Evolutionary conservation across 1,140 invertebrate species (phyloP), one percentile per base, ranked within the genome.

Genomic region (Caerostris darwini): DNA sequence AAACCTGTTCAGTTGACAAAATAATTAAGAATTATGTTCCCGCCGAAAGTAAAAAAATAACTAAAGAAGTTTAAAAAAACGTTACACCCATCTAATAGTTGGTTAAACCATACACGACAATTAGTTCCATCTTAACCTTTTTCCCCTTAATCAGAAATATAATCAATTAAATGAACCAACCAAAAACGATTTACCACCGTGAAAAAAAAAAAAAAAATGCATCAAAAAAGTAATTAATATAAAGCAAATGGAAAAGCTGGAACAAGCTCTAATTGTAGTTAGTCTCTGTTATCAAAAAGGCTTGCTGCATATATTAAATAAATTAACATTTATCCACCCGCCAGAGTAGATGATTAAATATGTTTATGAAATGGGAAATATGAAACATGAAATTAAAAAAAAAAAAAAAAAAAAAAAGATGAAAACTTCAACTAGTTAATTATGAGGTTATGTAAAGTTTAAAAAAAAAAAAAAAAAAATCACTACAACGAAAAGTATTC

Each of bases 21-120:
- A 53, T 77, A 77, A 77, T 12, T 34, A 10, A 34, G 34, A 34
- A 34, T 34, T 34, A 34, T 34, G 6, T n/a, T 58, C 17, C 7
- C 3, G 82, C 56, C 56, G 5, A 54, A 83, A 56, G n/a, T n/a
- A n/a, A n/a, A 58, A 34, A 34, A 34, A 34, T 2, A 34, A 57
- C 54, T 56, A 7, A 58, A 83, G 82, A 57, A 3, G 71, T 34
- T 34, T 34, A 34, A 34, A 81, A 58, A 85, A 56, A 53, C 53
- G 86, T 64, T 64, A 61, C 86, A 64, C 86, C 86, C 86, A 88
- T 50, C 3, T 88, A 64, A 88, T 88, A 64, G 50, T 34, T 88
- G 19, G 19, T 34, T 88, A 88, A 88, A 53, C 17, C 57, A 17
- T 34, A 7, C n/a, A 19, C 53, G 56, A 59, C 57, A 85, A 85